Evolutionary conservation across 92 coral and sea anemone species (phyloP).

Genomic region (Parazoanthus atlanticus): DNA sequence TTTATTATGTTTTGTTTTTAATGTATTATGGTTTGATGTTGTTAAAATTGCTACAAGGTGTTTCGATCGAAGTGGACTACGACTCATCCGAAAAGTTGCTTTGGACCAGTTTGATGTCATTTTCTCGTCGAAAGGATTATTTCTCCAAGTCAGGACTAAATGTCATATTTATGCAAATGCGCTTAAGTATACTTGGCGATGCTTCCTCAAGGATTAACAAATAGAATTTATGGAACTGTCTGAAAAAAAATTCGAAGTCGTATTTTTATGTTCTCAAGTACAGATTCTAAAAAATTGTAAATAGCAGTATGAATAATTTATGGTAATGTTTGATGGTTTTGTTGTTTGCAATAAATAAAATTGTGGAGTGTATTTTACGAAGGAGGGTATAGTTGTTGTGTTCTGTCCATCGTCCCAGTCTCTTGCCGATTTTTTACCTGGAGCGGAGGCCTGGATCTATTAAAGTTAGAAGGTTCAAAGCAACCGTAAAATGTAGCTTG

Average conservation of each 20-base stretch:
- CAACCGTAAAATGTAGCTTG: too few relatives aligned
- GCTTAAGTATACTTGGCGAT: not conserved
- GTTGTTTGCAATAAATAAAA: not conserved
- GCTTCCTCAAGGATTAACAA: not conserved
- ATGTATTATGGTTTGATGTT: not conserved
- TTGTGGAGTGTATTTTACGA: not conserved
- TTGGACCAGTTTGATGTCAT: not conserved
- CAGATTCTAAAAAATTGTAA: conserved; percentile 9
- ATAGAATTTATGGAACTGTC: conserved; percentile 1
- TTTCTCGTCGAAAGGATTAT: not conserved
- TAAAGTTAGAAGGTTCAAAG: too few relatives aligned
- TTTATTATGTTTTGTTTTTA: too few relatives aligned
- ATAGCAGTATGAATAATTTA: conserved; percentile 39
- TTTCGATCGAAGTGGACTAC: not conserved
- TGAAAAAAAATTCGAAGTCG: not conserved
- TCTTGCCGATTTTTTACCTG: not conserved
- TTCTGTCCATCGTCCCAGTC: not conserved
- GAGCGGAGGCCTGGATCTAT: not conserved
- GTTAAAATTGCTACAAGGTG: not conserved
- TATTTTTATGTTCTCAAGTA: conserved; percentile 4
- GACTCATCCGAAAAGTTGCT: not conserved
- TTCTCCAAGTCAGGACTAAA: not conserved
- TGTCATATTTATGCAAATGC: conserved; percentile 10
- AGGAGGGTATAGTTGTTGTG: not conserved
- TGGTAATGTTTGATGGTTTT: conserved; percentile 8